Evolutionary conservation across 23 tunicate genomes (phyloP), one percentile per base, ranked within the genome.

Genomic region (Clavelina lepadiformis): DNA sequence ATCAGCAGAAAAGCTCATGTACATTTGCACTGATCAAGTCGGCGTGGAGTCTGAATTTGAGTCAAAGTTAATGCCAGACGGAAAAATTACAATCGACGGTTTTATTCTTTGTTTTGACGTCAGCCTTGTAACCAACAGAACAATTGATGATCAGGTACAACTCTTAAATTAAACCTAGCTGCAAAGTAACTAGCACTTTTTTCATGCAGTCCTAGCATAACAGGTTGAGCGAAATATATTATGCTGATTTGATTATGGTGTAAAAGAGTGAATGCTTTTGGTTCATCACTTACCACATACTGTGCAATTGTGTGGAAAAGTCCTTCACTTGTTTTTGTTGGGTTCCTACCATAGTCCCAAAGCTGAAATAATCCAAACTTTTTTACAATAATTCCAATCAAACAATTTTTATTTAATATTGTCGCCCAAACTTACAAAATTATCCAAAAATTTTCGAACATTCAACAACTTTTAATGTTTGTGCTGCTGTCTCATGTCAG

Each of bases 11-110:
- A 89, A 89, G 49, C 46, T 89, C 66, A 89, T 89, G 97, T 89
- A 89, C 71, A 89, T 89, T 41, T 89, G 97, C 68, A 89, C 83
- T 26, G 97, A 89, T 69, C 97, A 89, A 65, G 83, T 89, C 31
- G 97, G 83, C 0, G 71, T 89, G 15, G 97, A 89, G 35, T 44
- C 83, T 4, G 97, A 89, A 56, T 89, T 89, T 63, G 97, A 81
- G 33, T 28, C 56, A 35, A 89, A 89, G 63, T 72, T 63, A 26
- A 81, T 89, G 89, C 89, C 97, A 22, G 97, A 89, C 34, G 97
- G 97, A 27, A 89, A 89, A 51, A 27, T 89, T 28, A 49, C 71
- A 0, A 89, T 89, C 25, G 97, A 89, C 58, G 97, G 97, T 11
- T 89, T 81, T 63, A 60, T 89, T 3, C 45, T 89, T 5, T 89